phyloP scores from a whole-genome alignment of 2,113 vertebrate species.

The Epinephelus cyanopodus region DNA sequence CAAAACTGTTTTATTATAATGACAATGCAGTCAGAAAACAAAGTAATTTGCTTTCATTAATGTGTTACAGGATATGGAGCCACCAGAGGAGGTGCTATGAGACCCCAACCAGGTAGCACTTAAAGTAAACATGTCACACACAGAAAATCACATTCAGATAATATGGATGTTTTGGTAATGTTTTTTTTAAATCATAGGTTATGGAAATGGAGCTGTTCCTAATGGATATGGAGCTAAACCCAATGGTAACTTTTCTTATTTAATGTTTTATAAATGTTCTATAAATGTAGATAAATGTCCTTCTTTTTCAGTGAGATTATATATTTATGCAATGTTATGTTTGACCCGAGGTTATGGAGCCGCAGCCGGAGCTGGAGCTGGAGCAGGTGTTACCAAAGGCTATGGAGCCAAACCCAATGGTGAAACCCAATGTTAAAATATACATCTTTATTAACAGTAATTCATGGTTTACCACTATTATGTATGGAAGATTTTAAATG shows the following conservation, averaged over 20 bases:
- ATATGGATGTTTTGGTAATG: constrained; percentile 11
- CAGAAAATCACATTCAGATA: background rate
- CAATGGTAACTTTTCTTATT: constrained; percentile 45
- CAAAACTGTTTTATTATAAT: background rate
- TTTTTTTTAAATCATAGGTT: constrained; percentile 51
- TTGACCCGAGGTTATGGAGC: constrained; percentile 55
- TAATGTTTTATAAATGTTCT: background rate
- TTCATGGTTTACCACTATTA: background rate
- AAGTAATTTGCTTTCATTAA: background rate
- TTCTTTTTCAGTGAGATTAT: background rate
- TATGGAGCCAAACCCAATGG: constrained; percentile 58
- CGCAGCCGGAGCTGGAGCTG: constrained; percentile 17
- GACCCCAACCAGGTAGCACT: constrained; percentile 53
- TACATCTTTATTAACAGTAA: background rate
- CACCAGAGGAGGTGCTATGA: constrained; percentile 46
- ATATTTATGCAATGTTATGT: constrained; percentile 14
- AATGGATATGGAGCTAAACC: constrained; percentile 64
- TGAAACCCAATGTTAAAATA: constrained; percentile 17
- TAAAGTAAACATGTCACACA: background rate
- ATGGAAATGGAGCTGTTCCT: constrained; percentile 49
- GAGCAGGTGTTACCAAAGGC: constrained; percentile 38
- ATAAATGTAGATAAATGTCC: background rate
- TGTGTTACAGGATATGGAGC: constrained; percentile 61
- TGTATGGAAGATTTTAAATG: background rate
- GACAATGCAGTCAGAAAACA: background rate